Evolutionary conservation across 1,140 invertebrate species (phyloP).

Genomic region (Drosophila repletoides): DNA sequence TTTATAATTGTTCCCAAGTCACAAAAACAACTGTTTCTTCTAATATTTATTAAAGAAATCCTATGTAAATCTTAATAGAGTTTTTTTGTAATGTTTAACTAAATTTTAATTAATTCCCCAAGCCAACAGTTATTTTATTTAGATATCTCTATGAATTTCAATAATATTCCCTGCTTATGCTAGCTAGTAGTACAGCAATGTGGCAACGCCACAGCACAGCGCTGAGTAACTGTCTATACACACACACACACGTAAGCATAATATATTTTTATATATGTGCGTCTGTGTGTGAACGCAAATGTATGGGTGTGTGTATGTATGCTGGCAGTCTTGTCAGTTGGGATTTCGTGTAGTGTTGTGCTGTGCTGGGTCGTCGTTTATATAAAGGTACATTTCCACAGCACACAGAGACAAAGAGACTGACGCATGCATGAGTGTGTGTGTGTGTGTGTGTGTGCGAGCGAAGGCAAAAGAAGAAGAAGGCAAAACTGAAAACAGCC

Average conservation of each 20-base stretch:
- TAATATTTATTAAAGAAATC: too few relatives aligned
- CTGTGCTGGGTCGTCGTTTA: conserved; percentile 71
- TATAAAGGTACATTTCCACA: conserved; percentile 79
- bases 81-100: too few relatives aligned
- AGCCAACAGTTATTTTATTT: too few relatives aligned
- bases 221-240: conserved; percentile 73
- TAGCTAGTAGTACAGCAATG: conserved; percentile 27
- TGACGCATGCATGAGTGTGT: conserved; percentile 34
- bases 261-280: conserved; percentile 10
- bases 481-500: conserved; percentile 58
- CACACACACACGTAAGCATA: conserved; percentile 23
- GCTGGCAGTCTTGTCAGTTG: conserved; percentile 70
- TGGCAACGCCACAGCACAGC: conserved; percentile 53
- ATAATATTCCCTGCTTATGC: conserved; percentile 13
- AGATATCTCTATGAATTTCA: background rate
- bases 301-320: conserved; percentile 27
- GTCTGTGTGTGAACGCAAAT: conserved; percentile 16
- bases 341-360: conserved; percentile 74
- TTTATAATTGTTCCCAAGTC: too few relatives aligned
- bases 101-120: too few relatives aligned
- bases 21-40: too few relatives aligned
- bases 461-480: conserved; percentile 58
- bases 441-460: conserved; percentile 22
- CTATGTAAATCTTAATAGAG: too few relatives aligned
- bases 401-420: conserved; percentile 40